These are phyloP conservation scores for Halictus ligatus DNA, from an alignment of 2,888 invertebrate species.

Conservation along the genomic window DNA sequence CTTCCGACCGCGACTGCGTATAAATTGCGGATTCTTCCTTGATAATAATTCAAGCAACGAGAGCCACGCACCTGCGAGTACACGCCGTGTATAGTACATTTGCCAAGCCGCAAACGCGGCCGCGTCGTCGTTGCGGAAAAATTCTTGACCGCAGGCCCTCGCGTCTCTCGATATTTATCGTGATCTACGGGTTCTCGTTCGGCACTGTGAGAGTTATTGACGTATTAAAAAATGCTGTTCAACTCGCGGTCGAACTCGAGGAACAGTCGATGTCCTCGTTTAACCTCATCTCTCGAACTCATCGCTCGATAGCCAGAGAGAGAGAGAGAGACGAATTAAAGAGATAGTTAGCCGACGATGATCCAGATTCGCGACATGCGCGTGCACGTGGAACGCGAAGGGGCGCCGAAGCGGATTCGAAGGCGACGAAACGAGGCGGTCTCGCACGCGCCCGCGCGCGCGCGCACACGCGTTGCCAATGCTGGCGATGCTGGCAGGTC, in stretches of 20 bases:
- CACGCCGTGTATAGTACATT: constrained; percentile 73
- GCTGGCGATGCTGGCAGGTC: constrained; percentile 60
- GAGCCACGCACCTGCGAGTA: constrained; percentile 76
- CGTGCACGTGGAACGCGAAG: constrained; percentile 46
- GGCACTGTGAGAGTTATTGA: not conserved
- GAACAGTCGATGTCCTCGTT: not conserved
- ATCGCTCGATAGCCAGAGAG: not conserved
- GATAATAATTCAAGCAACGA: constrained; percentile 71
- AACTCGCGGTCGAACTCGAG: not conserved
- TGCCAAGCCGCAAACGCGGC: constrained; percentile 79
- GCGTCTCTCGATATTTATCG: constrained; percentile 59
- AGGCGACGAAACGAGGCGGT: constrained; percentile 78
- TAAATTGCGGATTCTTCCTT: constrained; percentile 60
- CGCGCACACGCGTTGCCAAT: not conserved
- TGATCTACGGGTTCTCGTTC: not conserved
- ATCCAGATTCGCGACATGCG: constrained; percentile 25
- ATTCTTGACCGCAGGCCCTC: constrained; percentile 78
- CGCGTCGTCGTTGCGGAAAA: constrained; percentile 65
- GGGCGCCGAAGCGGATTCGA: constrained; percentile 74
- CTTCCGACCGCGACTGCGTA: not conserved
- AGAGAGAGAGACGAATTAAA: not conserved
- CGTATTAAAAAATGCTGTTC: not conserved
- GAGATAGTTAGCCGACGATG: not conserved
- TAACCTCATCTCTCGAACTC: not conserved
- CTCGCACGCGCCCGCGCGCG: not conserved